Evolutionary conservation across 2,113 vertebrate genomes (phyloP).

Genomic region (Chaetura pelagica): DNA sequence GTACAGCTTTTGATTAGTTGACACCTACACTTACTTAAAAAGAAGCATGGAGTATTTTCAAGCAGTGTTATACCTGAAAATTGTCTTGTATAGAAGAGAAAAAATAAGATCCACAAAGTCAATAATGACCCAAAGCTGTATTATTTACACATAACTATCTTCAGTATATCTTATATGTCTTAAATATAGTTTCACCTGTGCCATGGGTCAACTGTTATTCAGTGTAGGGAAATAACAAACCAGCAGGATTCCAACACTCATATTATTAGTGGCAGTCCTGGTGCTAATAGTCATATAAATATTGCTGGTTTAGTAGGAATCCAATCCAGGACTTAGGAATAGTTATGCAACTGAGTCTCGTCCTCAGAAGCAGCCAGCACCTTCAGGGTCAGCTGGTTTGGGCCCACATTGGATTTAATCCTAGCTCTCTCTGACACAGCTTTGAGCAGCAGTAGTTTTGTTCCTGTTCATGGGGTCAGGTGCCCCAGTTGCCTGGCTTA

Average conservation of each 20-base stretch:
- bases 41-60: not conserved
- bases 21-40: not conserved
- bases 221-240: not conserved
- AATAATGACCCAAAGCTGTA: not conserved
- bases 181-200: not conserved
- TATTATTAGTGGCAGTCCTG: not conserved
- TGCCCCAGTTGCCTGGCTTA: constrained; percentile 16
- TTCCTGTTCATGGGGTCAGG: not conserved
- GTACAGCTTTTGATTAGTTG: not conserved
- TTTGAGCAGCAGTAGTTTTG: constrained; percentile 14
- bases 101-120: not conserved
- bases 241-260: not conserved
- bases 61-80: not conserved
- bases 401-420: constrained; percentile 2
- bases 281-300: not conserved
- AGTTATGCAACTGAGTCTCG: not conserved
- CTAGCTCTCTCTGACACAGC: not conserved
- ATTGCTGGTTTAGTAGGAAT: not conserved
- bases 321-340: not conserved
- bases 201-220: not conserved
- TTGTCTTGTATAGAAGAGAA: not conserved
- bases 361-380: not conserved
- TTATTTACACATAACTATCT: not conserved
- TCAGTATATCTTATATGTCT: not conserved
- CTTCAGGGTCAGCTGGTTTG: not conserved